These are phyloP conservation scores for Prunella strophiata DNA, from an alignment of 2,797 vertebrate genomes.

Conservation along the genomic window DNA sequence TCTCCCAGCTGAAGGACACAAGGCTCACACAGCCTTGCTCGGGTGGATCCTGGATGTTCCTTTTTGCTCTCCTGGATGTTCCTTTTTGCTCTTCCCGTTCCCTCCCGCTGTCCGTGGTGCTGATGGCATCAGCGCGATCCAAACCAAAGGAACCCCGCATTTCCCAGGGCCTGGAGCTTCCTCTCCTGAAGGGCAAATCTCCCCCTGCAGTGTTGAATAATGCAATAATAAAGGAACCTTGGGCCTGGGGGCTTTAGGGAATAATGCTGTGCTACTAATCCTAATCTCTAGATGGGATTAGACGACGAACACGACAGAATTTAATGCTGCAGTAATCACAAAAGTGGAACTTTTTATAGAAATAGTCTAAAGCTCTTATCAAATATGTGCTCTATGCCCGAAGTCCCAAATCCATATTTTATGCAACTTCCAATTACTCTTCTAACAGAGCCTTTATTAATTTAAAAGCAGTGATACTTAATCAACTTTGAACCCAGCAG, in stretches of 20 bases:
- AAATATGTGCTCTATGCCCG: conserved; percentile 20
- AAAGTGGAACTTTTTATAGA: conserved; percentile 49
- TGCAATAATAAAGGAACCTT: background rate
- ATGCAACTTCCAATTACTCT: conserved; percentile 64
- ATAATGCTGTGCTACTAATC: conserved; percentile 20
- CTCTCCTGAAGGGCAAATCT: background rate
- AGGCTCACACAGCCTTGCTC: fast-evolving
- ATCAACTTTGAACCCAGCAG: background rate
- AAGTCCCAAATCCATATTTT: conserved; percentile 55
- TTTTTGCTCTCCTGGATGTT: no score
- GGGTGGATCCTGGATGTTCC: no score
- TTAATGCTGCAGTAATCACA: conserved; percentile 38
- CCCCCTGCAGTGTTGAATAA: conserved; percentile 1
- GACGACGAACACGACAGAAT: background rate
- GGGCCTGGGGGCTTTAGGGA: background rate
- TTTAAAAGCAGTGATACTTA: conserved; percentile 47
- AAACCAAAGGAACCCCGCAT: background rate
- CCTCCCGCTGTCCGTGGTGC: background rate
- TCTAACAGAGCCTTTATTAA: conserved; percentile 49
- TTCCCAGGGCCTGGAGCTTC: background rate
- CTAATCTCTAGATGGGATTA: conserved; percentile 46
- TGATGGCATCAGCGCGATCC: background rate
- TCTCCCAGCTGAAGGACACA: no score
- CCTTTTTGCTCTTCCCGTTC: no score
- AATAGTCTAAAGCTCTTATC: conserved; percentile 43